Percentiles rank a stretch among this genome's conserved stretches.
Evolutionary conservation across 2,797 vertebrate genomes (phyloP).

Genomic region (Amphiprion clarkii): DNA sequence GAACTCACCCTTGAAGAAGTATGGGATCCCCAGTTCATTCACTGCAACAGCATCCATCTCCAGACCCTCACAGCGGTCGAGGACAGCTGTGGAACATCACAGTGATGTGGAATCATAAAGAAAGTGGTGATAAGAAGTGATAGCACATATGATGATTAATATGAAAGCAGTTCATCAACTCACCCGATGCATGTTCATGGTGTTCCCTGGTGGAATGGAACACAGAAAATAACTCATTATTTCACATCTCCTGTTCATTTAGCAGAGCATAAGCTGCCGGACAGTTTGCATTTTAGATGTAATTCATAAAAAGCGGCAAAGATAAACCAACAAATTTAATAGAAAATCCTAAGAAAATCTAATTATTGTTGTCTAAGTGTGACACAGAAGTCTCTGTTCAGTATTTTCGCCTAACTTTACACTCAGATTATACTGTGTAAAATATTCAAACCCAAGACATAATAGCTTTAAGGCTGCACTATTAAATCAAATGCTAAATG

Average conservation of each 20-base stretch:
- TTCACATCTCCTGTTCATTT: not conserved
- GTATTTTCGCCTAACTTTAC: not conserved
- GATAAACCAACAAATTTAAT: too few relatives aligned
- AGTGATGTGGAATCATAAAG: not conserved
- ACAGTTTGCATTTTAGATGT: not conserved
- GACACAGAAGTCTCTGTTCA: too few relatives aligned
- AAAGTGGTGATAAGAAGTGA: not conserved
- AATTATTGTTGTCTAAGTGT: too few relatives aligned
- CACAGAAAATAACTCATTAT: not conserved
- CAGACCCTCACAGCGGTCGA: conserved; percentile 82
- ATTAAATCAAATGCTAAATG: not conserved
- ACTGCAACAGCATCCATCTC: conserved; percentile 86
- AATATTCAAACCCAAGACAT: not conserved
- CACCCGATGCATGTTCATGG: not conserved
- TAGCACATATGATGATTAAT: not conserved
- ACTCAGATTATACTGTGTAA: too few relatives aligned
- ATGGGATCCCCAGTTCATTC: conserved; percentile 81
- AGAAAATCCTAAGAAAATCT: too few relatives aligned
- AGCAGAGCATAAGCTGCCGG: not conserved
- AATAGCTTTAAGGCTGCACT: not conserved
- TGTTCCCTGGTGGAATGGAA: conserved; percentile 1
- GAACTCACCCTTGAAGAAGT: conserved; percentile 87
- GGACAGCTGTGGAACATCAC: conserved; percentile 21
- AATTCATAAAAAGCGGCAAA: not conserved
- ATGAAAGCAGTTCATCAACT: not conserved